Conservation (phyloP, 2,113 vertebrate genomes). For the Myotis davidii region DNA sequence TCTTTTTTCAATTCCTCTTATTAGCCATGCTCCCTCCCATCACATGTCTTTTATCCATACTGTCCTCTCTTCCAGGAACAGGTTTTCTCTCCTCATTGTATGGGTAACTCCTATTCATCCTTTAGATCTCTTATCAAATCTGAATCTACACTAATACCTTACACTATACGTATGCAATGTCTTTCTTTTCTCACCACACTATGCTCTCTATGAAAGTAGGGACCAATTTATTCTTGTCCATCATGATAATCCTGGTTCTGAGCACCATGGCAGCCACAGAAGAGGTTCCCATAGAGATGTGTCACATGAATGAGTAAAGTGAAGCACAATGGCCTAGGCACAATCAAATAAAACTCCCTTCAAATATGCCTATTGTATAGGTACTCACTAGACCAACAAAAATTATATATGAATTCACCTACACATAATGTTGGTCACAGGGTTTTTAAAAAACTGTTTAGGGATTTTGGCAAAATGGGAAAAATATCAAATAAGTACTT, state of each 20-base stretch:
- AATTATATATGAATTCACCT: background rate
- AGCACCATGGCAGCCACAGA: background rate
- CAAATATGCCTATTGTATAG: background rate
- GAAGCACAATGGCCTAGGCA: background rate
- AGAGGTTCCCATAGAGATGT: background rate
- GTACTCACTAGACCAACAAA: background rate
- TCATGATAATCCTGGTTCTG: background rate
- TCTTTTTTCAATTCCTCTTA: background rate
- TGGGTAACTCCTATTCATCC: background rate
- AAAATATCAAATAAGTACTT: constrained; percentile 19
- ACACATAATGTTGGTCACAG: background rate
- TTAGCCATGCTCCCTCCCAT: background rate
- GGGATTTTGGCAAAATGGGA: background rate
- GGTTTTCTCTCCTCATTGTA: background rate
- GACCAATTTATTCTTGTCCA: background rate
- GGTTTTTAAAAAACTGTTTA: background rate
- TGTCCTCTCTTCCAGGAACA: background rate
- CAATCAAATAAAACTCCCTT: background rate
- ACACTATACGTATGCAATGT: background rate
- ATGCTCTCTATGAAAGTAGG: background rate
- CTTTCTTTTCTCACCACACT: background rate
- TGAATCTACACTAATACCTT: background rate
- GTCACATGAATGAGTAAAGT: background rate
- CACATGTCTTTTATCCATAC: background rate
- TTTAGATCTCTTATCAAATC: background rate